Evolutionary conservation across 2,888 invertebrate species (phyloP).

Genomic region (Augochlorella aurata): DNA sequence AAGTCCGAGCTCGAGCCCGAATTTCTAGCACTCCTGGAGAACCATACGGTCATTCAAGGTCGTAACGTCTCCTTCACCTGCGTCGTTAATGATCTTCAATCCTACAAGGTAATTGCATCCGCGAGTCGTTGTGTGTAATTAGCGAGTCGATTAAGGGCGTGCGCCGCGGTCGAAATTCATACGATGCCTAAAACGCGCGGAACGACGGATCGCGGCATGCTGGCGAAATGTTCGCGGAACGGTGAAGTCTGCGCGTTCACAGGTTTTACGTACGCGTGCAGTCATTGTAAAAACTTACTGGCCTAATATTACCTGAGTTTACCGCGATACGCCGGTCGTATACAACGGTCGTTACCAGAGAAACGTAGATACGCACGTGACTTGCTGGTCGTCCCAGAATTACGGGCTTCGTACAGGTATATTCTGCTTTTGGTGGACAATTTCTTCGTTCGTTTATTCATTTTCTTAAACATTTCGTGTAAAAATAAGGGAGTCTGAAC

Average conservation of each 20-base stretch:
- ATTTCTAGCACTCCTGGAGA: conserved; percentile 92
- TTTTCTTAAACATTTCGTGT: too few species aligned
- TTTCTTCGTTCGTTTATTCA: too few species aligned
- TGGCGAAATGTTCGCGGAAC: background rate
- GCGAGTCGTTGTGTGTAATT: conserved; percentile 57
- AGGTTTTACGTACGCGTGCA: background rate
- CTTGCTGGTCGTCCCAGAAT: background rate
- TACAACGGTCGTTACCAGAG: background rate
- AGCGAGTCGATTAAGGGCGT: conserved; percentile 65
- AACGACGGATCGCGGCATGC: conserved; percentile 27
- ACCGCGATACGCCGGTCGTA: background rate
- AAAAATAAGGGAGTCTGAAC: too few species aligned
- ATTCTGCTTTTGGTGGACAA: too few species aligned
- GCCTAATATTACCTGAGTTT: conserved; percentile 5
- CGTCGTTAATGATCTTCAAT: conserved; percentile 93
- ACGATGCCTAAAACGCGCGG: conserved; percentile 7
- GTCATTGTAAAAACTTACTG: background rate
- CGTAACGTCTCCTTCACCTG: conserved; percentile 95
- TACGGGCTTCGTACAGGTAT: background rate
- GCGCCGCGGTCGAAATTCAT: background rate
- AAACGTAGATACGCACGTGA: background rate
- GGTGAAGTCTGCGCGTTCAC: background rate
- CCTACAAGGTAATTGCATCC: conserved; percentile 88
- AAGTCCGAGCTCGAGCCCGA: conserved; percentile 88
- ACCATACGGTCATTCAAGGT: conserved; percentile 93